These are phyloP conservation scores for Tachysurus fulvidraco DNA, from an alignment of 2,113 vertebrate genomes.

Conservation along the genomic window DNA sequence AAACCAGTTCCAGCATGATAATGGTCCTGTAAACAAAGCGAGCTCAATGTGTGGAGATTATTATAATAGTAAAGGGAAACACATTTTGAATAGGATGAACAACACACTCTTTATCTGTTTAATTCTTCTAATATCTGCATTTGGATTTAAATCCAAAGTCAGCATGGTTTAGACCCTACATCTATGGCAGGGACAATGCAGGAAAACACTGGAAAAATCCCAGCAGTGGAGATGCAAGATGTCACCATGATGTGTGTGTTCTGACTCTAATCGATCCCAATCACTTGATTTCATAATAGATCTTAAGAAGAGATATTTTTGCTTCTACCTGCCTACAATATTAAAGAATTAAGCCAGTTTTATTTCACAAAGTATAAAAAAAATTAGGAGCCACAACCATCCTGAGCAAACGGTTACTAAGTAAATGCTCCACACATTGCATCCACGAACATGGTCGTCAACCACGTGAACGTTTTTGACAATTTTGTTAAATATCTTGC, in stretches of 20 bases:
- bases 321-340: not conserved
- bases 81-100: not conserved
- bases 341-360: too few species aligned
- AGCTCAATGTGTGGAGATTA: not conserved
- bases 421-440: too few species aligned
- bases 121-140: not conserved
- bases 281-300: not conserved
- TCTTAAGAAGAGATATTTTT: not conserved
- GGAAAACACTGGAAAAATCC: not conserved
- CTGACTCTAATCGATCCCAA: not conserved
- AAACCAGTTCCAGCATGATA: not conserved
- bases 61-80: not conserved
- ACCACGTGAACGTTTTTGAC: not conserved
- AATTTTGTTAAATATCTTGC: not conserved
- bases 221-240: too few species aligned
- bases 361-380: not conserved
- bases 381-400: not conserved
- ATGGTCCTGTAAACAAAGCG: not conserved
- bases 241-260: constrained; percentile 6
- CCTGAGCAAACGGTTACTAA: not conserved
- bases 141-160: not conserved
- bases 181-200: not conserved
- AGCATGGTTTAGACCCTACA: not conserved
- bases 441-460: too few species aligned
- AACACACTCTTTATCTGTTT: not conserved